phyloP scores from a whole-genome alignment of 2,113 vertebrate species.

The Bubo blakistoni region DNA sequence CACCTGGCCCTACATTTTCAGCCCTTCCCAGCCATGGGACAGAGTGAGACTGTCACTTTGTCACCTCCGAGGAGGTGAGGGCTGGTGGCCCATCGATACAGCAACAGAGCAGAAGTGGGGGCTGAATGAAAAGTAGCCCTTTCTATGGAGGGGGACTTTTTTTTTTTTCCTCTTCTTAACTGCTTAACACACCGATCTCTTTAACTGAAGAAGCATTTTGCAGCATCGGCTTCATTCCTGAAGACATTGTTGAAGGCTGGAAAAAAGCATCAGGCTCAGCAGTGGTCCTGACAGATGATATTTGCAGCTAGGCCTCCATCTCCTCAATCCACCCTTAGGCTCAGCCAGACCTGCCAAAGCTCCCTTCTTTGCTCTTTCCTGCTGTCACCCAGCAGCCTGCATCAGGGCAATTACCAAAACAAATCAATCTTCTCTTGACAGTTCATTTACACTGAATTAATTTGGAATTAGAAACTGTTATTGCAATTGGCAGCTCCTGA shows the following conservation, averaged over 20 bases:
- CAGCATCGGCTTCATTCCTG: constrained; percentile 16
- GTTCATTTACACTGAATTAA: constrained; percentile 95
- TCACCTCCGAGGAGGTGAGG: not conserved
- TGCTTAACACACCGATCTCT: not conserved
- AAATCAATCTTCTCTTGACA: constrained; percentile 93
- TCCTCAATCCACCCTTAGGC: constrained; percentile 77
- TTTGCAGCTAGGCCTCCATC: constrained; percentile 64
- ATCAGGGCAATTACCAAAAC: constrained; percentile 81
- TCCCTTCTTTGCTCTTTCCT: constrained; percentile 78
- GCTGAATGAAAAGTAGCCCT: not conserved
- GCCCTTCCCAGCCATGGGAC: not conserved
- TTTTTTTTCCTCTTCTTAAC: not conserved
- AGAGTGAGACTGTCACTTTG: not conserved
- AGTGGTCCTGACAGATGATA: constrained; percentile 76
- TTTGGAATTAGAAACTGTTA: constrained; percentile 91
- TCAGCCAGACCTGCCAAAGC: constrained; percentile 74
- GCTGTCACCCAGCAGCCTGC: constrained; percentile 80
- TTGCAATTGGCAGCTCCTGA: constrained; percentile 86
- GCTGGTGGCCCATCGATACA: not conserved
- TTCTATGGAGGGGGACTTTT: not conserved
- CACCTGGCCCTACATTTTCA: not conserved
- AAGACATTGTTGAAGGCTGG: constrained; percentile 32
- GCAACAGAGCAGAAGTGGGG: not conserved
- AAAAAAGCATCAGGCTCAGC: constrained; percentile 69
- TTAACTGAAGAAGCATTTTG: not conserved